A percentile compares a stretch with the other conserved stretches of the same genome.
These are phyloP conservation scores for Magallana gigas DNA, from an alignment of 1,140 invertebrate genomes.

Conservation along the genomic window DNA sequence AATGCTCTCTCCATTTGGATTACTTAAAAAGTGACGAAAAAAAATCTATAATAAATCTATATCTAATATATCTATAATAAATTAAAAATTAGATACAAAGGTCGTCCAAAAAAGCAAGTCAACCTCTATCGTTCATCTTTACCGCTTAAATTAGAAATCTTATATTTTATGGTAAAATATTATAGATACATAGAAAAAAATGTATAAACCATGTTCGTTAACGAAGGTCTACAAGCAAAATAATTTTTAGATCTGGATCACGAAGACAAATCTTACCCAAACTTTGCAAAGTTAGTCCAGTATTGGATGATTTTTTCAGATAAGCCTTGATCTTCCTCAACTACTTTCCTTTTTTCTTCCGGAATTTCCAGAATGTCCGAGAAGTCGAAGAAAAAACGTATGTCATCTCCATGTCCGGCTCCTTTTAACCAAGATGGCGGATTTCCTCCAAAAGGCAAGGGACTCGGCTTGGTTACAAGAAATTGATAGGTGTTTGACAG, in stretches of 20 bases:
- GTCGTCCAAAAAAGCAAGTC: no score
- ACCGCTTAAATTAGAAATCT: no score
- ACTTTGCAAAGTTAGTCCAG: background rate
- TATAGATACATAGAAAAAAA: no score
- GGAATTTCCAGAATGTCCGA: background rate
- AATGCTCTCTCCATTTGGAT: background rate
- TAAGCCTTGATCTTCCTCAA: background rate
- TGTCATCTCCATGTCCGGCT: slow-evolving; percentile 21
- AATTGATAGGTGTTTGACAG: slow-evolving; percentile 40
- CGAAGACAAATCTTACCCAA: background rate
- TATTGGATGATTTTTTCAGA: background rate
- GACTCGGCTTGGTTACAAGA: slow-evolving; percentile 14
- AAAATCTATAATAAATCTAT: no score
- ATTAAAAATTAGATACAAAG: no score
- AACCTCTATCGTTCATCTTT: no score
- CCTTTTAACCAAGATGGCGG: slow-evolving; percentile 41
- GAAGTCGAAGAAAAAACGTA: slow-evolving; percentile 12
- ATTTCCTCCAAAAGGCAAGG: slow-evolving; percentile 27
- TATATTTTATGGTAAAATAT: no score
- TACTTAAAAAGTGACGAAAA: background rate
- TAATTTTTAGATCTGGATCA: background rate
- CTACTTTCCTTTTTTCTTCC: background rate
- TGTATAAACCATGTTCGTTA: no score
- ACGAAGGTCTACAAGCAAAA: no score
- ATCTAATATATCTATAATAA: no score